A percentile compares a stretch with the other conserved stretches of the same genome.
phyloP scores from a whole-genome alignment of 2,113 vertebrate genomes.

The Cynopterus brachyotis region DNA sequence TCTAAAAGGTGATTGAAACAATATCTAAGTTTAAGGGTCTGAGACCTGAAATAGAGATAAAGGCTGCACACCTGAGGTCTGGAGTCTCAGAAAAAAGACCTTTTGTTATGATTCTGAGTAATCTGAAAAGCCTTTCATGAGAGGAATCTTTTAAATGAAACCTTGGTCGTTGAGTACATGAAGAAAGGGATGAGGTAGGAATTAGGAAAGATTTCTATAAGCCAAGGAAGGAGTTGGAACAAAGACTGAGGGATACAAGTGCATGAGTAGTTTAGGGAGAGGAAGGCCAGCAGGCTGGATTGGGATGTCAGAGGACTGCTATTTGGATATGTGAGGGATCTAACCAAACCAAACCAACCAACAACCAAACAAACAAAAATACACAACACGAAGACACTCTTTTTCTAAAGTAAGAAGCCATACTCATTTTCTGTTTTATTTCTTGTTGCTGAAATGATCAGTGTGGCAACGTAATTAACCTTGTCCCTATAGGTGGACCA shows the following conservation, averaged over 20 bases:
- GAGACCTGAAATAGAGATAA: not conserved
- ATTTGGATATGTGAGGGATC: not conserved
- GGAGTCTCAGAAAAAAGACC: not conserved
- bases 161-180: not conserved
- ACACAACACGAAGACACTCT: not conserved
- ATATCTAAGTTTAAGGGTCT: not conserved
- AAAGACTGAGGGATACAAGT: not conserved
- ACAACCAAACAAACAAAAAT: not conserved
- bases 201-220: not conserved
- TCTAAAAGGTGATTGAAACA: not conserved
- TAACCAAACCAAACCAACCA: not conserved
- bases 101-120: not conserved
- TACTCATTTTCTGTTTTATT: not conserved
- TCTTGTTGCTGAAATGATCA: not conserved
- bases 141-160: not conserved
- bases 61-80: not conserved
- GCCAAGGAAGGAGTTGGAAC: not conserved
- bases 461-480: not conserved
- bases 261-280: not conserved
- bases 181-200: not conserved
- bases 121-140: not conserved
- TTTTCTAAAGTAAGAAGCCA: not conserved
- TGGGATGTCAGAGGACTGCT: not conserved
- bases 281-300: not conserved
- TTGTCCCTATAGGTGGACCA: not conserved